phyloP scores from a whole-genome alignment of 2,888 invertebrate genomes.

The Chloroclystis v-ata region DNA sequence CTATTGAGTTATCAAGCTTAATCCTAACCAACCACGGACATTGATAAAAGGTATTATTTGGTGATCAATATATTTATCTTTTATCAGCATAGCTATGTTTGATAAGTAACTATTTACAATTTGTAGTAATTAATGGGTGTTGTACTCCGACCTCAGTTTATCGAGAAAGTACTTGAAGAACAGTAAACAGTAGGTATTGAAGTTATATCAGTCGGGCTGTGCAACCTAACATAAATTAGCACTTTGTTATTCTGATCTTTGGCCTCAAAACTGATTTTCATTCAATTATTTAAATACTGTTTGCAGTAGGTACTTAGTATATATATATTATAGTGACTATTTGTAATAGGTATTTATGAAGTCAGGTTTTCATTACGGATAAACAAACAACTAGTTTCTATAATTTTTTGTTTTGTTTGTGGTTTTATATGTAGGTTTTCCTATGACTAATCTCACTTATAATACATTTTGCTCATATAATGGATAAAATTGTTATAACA shows the following conservation, averaged over 20 bases:
- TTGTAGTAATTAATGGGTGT: neutral
- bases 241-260: slow-evolving; percentile 13
- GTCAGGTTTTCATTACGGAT: no score
- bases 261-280: neutral
- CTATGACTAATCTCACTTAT: no score
- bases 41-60: slow-evolving; percentile 1
- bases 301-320: no score
- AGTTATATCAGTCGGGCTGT: neutral
- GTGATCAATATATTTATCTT: neutral
- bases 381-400: no score
- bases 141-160: slow-evolving; percentile 13
- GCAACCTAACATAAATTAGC: neutral
- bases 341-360: no score
- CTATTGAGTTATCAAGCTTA: neutral
- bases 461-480: no score
- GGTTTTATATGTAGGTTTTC: no score
- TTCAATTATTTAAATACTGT: slow-evolving; percentile 1
- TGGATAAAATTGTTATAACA: no score
- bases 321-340: no score
- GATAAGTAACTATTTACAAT: neutral
- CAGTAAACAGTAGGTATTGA: no score
- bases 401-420: no score
- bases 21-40: neutral
- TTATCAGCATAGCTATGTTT: neutral
- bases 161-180: neutral